These are phyloP conservation scores for Nothoprocta perdicaria DNA, from an alignment of 2,113 vertebrate genomes.

Conservation along the genomic window DNA sequence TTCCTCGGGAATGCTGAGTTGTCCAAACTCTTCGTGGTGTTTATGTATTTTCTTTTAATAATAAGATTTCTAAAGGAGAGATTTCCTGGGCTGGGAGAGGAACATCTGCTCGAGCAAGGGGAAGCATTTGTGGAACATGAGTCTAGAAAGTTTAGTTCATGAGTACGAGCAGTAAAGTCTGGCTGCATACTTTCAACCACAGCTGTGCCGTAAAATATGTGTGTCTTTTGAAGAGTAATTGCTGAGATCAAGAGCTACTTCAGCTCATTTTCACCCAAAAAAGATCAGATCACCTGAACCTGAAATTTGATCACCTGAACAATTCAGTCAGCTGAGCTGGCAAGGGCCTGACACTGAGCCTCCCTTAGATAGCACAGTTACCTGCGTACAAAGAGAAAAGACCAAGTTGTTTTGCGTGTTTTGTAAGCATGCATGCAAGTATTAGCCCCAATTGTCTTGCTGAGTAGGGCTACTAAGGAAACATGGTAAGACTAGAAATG, in stretches of 20 bases:
- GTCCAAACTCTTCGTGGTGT: not conserved
- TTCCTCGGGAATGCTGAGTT: not conserved
- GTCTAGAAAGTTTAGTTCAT: not conserved
- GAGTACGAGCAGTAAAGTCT: not conserved
- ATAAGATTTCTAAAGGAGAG: not conserved
- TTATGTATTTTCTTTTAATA: not conserved
- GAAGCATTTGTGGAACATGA: not conserved
- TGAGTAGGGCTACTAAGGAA: not conserved
- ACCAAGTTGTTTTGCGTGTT: not conserved
- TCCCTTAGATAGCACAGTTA: fast-evolving
- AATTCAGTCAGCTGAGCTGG: not conserved
- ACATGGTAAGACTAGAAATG: not conserved
- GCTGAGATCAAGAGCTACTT: not conserved
- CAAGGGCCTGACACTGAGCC: not conserved
- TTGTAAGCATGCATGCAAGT: not conserved
- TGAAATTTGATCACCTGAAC: not conserved
- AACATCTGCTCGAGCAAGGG: not conserved
- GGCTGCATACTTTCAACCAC: not conserved
- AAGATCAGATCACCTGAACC: not conserved
- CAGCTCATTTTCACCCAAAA: not conserved
- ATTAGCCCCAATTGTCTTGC: not conserved
- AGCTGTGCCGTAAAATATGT: not conserved
- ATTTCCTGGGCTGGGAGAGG: not conserved
- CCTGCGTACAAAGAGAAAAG: not conserved
- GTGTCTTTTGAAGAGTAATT: not conserved